Evolutionary conservation across 2,113 vertebrate genomes (phyloP).

Genomic region (Suricata suricatta): DNA sequence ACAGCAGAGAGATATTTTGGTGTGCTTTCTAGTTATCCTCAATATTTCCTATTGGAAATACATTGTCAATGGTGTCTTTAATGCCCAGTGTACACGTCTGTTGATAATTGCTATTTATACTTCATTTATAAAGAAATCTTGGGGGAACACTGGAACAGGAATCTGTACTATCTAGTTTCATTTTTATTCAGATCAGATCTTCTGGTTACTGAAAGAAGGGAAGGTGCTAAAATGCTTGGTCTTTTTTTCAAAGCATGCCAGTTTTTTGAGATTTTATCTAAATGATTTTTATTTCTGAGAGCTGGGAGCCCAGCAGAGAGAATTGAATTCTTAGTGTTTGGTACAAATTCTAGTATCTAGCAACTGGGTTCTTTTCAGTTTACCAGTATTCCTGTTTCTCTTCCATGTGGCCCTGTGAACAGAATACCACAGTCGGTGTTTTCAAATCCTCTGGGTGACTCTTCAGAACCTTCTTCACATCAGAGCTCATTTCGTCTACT

Average conservation of each 20-base stretch:
- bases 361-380: neutral
- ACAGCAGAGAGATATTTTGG: conserved; percentile 60
- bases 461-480: neutral
- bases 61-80: conserved; percentile 56
- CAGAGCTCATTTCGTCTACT: conserved; percentile 4
- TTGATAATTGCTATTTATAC: conserved; percentile 72
- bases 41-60: conserved; percentile 56
- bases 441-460: neutral
- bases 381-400: neutral
- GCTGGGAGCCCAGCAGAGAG: conserved; percentile 9
- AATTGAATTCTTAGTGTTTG: conserved; percentile 53
- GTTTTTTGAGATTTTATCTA: conserved; percentile 46
- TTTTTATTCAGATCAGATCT: conserved; percentile 66
- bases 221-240: conserved; percentile 32
- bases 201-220: conserved; percentile 42
- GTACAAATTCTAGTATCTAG: conserved; percentile 46
- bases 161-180: conserved; percentile 45
- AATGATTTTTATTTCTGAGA: conserved; percentile 62
- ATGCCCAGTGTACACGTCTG: conserved; percentile 56
- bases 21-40: conserved; percentile 67
- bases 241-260: conserved; percentile 33
- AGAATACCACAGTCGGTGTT: neutral
- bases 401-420: neutral
- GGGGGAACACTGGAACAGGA: conserved; percentile 27
- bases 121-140: conserved; percentile 71